A percentile compares a stretch with the other conserved stretches of the same genome.
Evolutionary conservation across 2,888 invertebrate species (phyloP).

Genomic region (Lasioglossum pauxillum): DNA sequence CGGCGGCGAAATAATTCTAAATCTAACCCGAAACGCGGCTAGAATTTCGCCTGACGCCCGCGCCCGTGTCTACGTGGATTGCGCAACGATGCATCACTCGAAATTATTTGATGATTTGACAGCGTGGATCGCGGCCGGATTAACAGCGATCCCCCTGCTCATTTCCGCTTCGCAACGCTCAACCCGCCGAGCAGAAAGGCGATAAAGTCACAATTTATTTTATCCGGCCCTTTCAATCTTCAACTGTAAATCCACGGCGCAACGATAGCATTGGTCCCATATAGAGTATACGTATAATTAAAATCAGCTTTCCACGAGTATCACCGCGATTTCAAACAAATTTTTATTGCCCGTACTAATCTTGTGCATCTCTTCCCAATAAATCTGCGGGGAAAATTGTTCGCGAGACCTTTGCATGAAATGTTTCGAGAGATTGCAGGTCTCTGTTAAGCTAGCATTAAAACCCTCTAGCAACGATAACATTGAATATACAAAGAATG

Average conservation of each 20-base stretch:
- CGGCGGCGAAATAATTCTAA: constrained; percentile 36
- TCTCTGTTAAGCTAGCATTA: background rate
- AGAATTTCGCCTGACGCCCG: background rate
- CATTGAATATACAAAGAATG: background rate
- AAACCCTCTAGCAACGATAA: background rate
- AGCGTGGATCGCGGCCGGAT: background rate
- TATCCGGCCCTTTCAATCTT: background rate
- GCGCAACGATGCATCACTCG: background rate
- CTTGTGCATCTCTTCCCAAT: background rate
- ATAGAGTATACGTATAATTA: background rate
- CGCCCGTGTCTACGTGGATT: background rate
- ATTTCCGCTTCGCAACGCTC: background rate
- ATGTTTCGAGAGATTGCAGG: background rate
- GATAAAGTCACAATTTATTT: constrained; percentile 33
- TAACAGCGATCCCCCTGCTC: background rate
- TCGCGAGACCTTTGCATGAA: background rate
- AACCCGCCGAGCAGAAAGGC: constrained; percentile 9
- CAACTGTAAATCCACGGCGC: constrained; percentile 1
- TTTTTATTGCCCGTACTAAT: background rate
- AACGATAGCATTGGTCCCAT: background rate
- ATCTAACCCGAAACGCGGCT: constrained; percentile 8
- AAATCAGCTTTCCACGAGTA: background rate
- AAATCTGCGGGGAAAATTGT: background rate
- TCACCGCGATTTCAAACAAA: background rate
- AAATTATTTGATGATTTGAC: constrained; percentile 29